Evolutionary conservation across 2,113 vertebrate species (phyloP), one percentile per base, ranked within the genome.

Genomic region (Lethenteron reissneri): DNA sequence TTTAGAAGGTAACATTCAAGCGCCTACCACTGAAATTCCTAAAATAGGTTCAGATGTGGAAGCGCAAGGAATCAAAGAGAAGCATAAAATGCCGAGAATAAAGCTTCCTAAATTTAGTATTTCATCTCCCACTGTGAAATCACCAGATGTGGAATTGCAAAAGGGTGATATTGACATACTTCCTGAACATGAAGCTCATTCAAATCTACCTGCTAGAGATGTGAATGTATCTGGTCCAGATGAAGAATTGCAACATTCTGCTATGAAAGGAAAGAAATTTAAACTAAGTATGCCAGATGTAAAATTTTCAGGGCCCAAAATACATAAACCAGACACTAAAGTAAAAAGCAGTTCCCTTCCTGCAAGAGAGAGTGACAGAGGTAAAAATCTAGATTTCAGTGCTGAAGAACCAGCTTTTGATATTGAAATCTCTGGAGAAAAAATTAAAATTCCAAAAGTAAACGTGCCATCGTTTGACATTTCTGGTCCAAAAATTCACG

Each of bases 201-300:
- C 41, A 41, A 41, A 41, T 41, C 25, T 68, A 68, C 10, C n/a
- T 25, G 25, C n/a, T n/a, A 25, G 25, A 68, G 64, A 68, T 68
- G 64, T 68, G 64, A 68, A 68, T 68, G 64, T 68, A 68, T 68
- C 64, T 17, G 64, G 64, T 68, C 64, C 11, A 68, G 64, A 68
- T 68, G 64, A 25, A 17, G 64, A 25, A 25, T 17, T 68, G 64
- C n/a, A 68, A 68, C n/a, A 25, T 68, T 68, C 64, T 68, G 64
- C 9, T 68, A 25, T 68, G 64, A 68, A 68, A 68, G 64, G 8
- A 68, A 68, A 68, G 25, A 68, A 68, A 68, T 25, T 25, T 25
- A 68, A 68, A 68, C 8, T 68, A 17, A 68, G 25, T 10, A 17
- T 68, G 25, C 64, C 64, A 17, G 25, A 68, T 17, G 64, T 68